Percentiles rank a stretch among this genome's conserved stretches.
phyloP scores from a whole-genome alignment of 1,140 invertebrate species.

The Sitodiplosis mosellana region DNA sequence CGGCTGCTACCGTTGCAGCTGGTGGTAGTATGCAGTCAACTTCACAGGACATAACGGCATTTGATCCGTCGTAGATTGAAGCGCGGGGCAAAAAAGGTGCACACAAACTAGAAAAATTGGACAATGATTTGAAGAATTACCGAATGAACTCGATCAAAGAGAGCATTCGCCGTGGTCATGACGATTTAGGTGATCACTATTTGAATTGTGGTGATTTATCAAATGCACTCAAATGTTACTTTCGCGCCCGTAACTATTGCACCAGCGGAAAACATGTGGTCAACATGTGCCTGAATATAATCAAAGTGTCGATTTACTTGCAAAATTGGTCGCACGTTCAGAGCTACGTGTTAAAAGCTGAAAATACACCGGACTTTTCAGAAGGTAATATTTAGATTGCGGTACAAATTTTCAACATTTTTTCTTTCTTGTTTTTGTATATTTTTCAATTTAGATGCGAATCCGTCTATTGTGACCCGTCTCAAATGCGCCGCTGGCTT shows the following conservation, averaged over 20 bases:
- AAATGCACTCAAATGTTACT: conserved; percentile 97
- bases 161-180: conserved; percentile 82
- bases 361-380: conserved; percentile 74
- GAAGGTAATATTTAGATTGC: too few relatives aligned
- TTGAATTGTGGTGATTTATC: conserved; percentile 90
- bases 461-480: conserved; percentile 66
- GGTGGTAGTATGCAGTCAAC: conserved; percentile 27
- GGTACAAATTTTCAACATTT: too few relatives aligned
- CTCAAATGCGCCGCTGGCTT: conserved; percentile 88
- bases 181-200: conserved; percentile 97
- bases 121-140: conserved; percentile 97
- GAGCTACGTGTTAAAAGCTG: conserved; percentile 93
- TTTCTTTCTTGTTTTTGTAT: too few relatives aligned
- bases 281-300: conserved; percentile 96
- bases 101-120: conserved; percentile 88
- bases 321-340: conserved; percentile 97
- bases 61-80: conserved; percentile 86
- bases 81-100: conserved; percentile 84
- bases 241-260: conserved; percentile 92
- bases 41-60: conserved; percentile 56
- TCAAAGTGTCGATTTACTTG: conserved; percentile 90
- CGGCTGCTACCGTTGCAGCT: conserved; percentile 16
- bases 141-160: conserved; percentile 97
- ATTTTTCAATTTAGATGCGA: conserved; percentile 47
- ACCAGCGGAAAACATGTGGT: conserved; percentile 96